Percentiles rank a stretch among this genome's conserved stretches.
Evolutionary conservation across 2,113 vertebrate genomes (phyloP).

Genomic region (Mormyrus lacerda): DNA sequence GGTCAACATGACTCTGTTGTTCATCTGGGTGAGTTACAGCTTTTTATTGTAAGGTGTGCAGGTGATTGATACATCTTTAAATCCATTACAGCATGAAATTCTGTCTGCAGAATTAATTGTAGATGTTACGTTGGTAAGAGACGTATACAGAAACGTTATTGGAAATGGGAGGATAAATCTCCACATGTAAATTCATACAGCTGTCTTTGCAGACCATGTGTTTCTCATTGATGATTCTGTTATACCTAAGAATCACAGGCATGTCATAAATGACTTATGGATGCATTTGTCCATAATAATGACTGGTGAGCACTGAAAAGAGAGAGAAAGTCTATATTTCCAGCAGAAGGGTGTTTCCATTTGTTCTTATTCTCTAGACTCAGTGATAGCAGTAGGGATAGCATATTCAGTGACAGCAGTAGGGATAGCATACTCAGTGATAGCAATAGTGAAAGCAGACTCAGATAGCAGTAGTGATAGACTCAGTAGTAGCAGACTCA

Average conservation of each 20-base stretch:
- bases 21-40: slow-evolving; percentile 3
- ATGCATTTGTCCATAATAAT: background rate
- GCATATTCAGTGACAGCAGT: too few relatives aligned
- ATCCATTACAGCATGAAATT: background rate
- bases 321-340: background rate
- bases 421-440: too few relatives aligned
- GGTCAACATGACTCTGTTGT: background rate
- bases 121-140: background rate
- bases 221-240: background rate
- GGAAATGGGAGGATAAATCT: background rate
- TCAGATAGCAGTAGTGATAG: too few relatives aligned
- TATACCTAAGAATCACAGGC: background rate
- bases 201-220: background rate
- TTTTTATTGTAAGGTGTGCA: background rate
- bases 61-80: background rate
- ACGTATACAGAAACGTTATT: background rate
- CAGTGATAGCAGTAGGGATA: background rate
- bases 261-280: background rate
- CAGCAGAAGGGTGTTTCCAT: background rate
- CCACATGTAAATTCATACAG: background rate
- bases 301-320: background rate
- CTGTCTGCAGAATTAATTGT: background rate
- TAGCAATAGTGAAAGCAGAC: too few relatives aligned
- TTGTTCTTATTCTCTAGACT: background rate
- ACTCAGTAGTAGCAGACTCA: background rate